Evolutionary conservation across 2,888 invertebrate genomes (phyloP).

Genomic region (Lathronympha strigana): DNA sequence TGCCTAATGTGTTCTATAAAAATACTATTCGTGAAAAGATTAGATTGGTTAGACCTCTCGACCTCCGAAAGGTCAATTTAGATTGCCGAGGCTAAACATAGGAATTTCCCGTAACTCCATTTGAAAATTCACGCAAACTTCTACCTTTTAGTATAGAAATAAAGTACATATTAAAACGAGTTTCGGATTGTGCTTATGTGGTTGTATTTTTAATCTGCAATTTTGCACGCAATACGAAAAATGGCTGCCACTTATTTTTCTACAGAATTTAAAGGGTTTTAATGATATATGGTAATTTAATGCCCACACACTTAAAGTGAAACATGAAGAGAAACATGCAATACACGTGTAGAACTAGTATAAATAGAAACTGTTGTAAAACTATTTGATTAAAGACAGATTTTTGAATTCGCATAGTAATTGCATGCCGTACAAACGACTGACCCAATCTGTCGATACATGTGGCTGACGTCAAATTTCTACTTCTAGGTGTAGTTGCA

Average conservation of each 20-base stretch:
- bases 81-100: background rate
- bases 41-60: background rate
- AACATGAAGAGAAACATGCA: no score
- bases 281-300: constrained; percentile 30
- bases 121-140: background rate
- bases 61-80: background rate
- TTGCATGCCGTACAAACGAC: no score
- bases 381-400: no score
- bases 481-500: no score
- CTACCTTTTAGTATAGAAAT: background rate
- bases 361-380: no score
- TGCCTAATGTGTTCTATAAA: background rate
- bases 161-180: background rate
- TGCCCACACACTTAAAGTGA: background rate
- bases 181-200: background rate
- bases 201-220: background rate
- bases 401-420: no score
- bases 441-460: no score
- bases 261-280: constrained; percentile 13
- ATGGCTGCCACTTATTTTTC: constrained; percentile 7
- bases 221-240: constrained; percentile 26
- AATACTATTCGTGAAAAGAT: background rate
- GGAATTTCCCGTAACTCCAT: background rate
- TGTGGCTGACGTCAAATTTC: no score
- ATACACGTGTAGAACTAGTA: no score